Base-by-base conservation (phyloP, 2,888 invertebrate genomes). In the Agriopis leucophaearia region DNA sequence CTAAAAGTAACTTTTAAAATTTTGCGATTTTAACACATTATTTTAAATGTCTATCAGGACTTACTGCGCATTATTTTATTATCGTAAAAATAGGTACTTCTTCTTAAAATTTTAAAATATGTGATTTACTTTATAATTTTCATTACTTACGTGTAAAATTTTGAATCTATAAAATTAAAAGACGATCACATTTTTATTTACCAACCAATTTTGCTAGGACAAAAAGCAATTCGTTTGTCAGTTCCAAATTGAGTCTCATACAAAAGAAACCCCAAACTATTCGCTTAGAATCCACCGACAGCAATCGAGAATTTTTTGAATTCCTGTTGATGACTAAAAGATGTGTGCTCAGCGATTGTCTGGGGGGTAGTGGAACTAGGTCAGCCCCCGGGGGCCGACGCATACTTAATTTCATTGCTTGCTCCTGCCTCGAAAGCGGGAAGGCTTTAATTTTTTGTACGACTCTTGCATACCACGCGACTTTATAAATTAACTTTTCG, bases 321-420 rank as follows among this genome's bases (percentile, higher is more conserved):
- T 66, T 61, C 57, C 27, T 62, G 70, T 68, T 69, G 71, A 71
- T 70, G 74, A 76, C 73, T 81, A 71, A 80, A 81, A 82, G 75
- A 79, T 80, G 73, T 79, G 74, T 77, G 76, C 77, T 78, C 81
- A 78, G 74, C 77, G 71, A 76, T 80, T 81, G 79, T 79, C 78
- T 67, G 55, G 66, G 16, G 59, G 48, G 40, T 59, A 38, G 9
- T 42, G 66, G 64, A 82, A 81, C 73, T 81, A 59, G 82, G 85
- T 84, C 82, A 80, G 73, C 75, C 61, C 63, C 64, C 65, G 36
- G 69, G 71, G 71, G 72, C 66, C 64, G 66, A 67, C 70, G 78
- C 79, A 82, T 82, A 79, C 80, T 79, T 83, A 81, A 84, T 84
- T 80, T 77, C 74, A 79, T 79, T 80, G 74, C 78, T 77, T 72